A percentile compares a stretch with the other conserved stretches of the same genome.
Evolutionary conservation across 2,113 vertebrate genomes (phyloP).

Genomic region (Charina bottae): DNA sequence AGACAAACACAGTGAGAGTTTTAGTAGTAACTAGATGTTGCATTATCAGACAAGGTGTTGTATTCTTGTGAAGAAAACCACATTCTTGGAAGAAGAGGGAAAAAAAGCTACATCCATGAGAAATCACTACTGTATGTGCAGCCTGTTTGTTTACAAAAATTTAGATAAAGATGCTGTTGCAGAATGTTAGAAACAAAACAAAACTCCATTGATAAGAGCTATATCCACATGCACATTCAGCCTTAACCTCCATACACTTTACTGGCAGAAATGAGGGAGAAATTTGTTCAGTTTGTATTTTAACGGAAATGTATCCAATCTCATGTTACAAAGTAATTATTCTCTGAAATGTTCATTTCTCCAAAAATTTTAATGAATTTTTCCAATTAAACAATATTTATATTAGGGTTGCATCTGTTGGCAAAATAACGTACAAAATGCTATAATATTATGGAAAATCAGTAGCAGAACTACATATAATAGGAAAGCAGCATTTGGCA

Average conservation of each 20-base stretch:
- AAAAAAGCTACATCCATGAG: background rate
- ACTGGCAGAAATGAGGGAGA: background rate
- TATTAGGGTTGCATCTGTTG: background rate
- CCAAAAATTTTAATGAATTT: background rate
- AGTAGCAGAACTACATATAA: background rate
- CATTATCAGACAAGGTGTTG: background rate
- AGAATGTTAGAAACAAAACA: background rate
- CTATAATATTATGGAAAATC: background rate
- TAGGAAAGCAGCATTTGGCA: background rate
- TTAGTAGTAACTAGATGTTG: too few species aligned
- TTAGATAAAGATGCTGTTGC: background rate
- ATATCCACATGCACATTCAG: background rate
- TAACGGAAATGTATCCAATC: background rate
- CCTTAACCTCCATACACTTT: background rate
- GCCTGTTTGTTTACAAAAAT: background rate
- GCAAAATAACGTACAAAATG: background rate
- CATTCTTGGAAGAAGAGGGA: background rate
- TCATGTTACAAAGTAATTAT: background rate
- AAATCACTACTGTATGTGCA: background rate
- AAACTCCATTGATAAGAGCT: background rate
- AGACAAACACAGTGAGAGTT: too few species aligned
- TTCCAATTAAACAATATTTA: constrained; percentile 1
- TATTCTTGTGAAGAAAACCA: background rate
- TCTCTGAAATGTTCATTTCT: background rate
- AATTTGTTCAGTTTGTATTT: background rate